Evolutionary conservation across 2,797 vertebrate species (phyloP), one percentile per base, ranked within the genome.

Genomic region (Ctenochaetus hawaiiensis): DNA sequence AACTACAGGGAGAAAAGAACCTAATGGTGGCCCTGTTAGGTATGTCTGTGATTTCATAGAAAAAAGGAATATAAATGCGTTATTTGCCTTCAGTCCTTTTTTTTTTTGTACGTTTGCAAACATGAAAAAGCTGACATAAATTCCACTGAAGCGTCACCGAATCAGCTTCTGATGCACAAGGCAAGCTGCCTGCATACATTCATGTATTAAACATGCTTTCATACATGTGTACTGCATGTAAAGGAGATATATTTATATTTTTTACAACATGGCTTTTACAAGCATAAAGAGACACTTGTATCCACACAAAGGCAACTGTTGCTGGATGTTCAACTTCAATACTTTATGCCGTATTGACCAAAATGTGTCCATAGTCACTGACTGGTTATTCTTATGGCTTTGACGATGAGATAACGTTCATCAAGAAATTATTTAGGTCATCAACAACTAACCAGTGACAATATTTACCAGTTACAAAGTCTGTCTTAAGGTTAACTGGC

Each of bases 21-120:
- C 64, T 72, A 68, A 22, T 4, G 58, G 59, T 67, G 66, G 72
- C 53, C 23, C 60, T 8, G 20, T 69, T 67, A 70, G 68, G 56
- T 51, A n/a, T 20, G 45, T 70, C 70, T 66, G 34, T 39, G 45
- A 72, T 66, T 73, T 77, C 64, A 57, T 57, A 65, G 6, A 59
- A 68, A 67, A 82, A 80, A 41, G 6, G 49, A 81, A 78, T 79
- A 68, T 73, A 67, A 75, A 86, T 76, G 8, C 66, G 49, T 68
- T 53, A 64, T 81, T 72, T 80, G 67, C 80, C 68, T 71, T 78
- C 52, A 63, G 78, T 51, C 49, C 18, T 56, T 34, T 75, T 23
- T 73, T 48, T 22, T 72, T 17, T 37, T 49, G 68, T 13, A 22
- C 59, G 23, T 70, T 64, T 76, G 63, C 48, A n/a, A 72, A 83